Percentiles rank a stretch among this genome's conserved stretches.
phyloP scores from a whole-genome alignment of 2,888 invertebrate genomes.

The Octodonta nipae region DNA sequence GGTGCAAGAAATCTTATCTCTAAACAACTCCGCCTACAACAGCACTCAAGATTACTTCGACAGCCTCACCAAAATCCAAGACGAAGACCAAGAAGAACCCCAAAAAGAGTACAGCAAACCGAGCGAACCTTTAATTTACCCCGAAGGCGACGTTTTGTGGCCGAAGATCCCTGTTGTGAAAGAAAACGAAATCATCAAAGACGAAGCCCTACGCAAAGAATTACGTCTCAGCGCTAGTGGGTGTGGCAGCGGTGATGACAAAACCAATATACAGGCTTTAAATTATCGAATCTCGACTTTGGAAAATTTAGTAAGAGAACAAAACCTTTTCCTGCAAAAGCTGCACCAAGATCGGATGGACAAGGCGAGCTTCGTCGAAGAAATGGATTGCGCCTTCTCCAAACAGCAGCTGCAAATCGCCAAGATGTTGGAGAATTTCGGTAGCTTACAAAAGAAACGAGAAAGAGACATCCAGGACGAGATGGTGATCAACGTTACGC shows the following conservation, averaged over 20 bases:
- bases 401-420: conserved; percentile 31
- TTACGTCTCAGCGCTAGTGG: conserved; percentile 10
- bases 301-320: conserved; percentile 29
- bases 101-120: conserved; percentile 16
- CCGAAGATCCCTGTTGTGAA: conserved; percentile 22
- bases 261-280: conserved; percentile 24
- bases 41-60: conserved; percentile 30
- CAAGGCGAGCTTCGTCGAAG: conserved; percentile 25
- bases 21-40: conserved; percentile 40
- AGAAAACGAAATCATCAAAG: conserved; percentile 20
- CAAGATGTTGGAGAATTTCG: conserved; percentile 31
- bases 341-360: conserved; percentile 26
- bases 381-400: conserved; percentile 29
- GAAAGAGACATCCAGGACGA: conserved; percentile 41
- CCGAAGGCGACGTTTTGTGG: conserved; percentile 19
- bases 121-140: conserved; percentile 10
- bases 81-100: conserved; percentile 15
- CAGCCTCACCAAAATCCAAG: conserved; percentile 24
- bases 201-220: conserved; percentile 14
- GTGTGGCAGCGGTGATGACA: conserved; percentile 15
- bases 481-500: conserved; percentile 40
- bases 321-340: conserved; percentile 27
- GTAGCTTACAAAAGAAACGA: conserved; percentile 34
- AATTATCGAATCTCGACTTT: conserved; percentile 26
- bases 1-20: conserved; percentile 75